Evolutionary conservation across 2,888 invertebrate genomes (phyloP).

Genomic region (Dioctria linearis): DNA sequence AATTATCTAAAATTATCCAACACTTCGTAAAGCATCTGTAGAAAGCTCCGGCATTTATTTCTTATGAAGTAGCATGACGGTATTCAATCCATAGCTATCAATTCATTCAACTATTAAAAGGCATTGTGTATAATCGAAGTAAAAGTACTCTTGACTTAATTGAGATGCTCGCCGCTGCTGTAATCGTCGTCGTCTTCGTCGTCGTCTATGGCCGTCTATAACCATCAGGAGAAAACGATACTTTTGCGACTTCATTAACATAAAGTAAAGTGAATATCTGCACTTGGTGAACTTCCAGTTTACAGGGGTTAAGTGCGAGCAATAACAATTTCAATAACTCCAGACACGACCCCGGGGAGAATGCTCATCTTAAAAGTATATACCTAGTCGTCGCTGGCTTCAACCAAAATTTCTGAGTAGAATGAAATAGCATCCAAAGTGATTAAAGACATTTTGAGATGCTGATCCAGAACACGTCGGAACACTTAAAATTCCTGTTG

Average conservation of each 20-base stretch:
- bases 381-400: not conserved
- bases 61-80: no score
- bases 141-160: not conserved
- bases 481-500: constrained; percentile 35
- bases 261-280: constrained; percentile 8
- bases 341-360: not conserved
- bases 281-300: not conserved
- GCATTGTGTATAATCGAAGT: not conserved
- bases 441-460: constrained; percentile 17
- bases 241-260: constrained; percentile 39
- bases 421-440: not conserved
- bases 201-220: not conserved
- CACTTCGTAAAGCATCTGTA: no score
- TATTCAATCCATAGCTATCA: no score
- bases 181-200: not conserved
- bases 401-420: not conserved
- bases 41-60: no score
- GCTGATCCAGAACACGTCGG: constrained; percentile 19
- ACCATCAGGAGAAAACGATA: constrained; percentile 1
- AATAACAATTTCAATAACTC: constrained; percentile 30
- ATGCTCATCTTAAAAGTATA: not conserved
- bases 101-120: not conserved
- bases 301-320: constrained; percentile 1
- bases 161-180: not conserved
- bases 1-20: no score